Evolutionary conservation across 2,113 vertebrate genomes (phyloP).

Genomic region (Podiceps cristatus): DNA sequence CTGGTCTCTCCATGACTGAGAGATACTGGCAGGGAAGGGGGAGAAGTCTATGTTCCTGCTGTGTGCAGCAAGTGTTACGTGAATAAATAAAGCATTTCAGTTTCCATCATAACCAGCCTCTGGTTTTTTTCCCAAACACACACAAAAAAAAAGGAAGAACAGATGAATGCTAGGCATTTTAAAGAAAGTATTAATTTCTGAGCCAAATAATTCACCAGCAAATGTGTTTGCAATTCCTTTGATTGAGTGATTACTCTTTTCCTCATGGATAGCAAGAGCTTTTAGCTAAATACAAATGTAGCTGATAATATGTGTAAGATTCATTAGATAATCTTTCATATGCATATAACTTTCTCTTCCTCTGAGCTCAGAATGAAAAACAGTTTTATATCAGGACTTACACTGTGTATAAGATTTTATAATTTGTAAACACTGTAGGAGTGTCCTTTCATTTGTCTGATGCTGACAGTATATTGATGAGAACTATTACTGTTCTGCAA

Average conservation of each 20-base stretch:
- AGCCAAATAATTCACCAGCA: neutral
- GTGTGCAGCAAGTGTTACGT: neutral
- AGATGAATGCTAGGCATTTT: neutral
- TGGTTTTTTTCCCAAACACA: neutral
- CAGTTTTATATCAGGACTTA: neutral
- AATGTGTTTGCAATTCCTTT: conserved; percentile 2
- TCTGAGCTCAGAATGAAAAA: neutral
- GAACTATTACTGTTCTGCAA: conserved; percentile 10
- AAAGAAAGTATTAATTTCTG: conserved; percentile 9
- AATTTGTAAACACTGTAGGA: neutral
- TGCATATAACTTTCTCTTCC: neutral
- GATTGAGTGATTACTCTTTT: neutral
- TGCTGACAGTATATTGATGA: neutral
- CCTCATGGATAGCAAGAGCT: neutral
- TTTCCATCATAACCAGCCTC: neutral
- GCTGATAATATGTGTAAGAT: neutral
- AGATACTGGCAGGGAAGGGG: neutral
- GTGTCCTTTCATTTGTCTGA: neutral
- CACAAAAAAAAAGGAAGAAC: neutral
- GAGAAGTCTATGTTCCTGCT: neutral
- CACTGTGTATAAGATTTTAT: neutral
- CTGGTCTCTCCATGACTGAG: neutral
- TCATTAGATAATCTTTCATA: neutral
- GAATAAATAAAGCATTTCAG: conserved; percentile 42
- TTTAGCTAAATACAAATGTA: neutral